phyloP scores from a whole-genome alignment of 2,888 invertebrate species.

The Diaperis boleti region DNA sequence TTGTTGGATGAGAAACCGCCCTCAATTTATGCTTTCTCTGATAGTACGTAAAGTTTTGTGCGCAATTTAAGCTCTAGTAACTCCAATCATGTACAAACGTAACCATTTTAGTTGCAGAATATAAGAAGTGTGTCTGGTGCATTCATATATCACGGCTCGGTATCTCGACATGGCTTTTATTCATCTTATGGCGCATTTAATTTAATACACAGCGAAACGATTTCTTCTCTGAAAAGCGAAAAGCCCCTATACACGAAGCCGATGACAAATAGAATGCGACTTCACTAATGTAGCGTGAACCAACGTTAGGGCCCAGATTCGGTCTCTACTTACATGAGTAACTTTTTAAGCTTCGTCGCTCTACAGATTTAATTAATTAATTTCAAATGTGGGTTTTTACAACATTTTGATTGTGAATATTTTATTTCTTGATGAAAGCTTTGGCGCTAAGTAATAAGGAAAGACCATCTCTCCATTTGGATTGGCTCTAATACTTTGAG shows the following conservation, averaged over 20 bases:
- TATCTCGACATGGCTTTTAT: slow-evolving; percentile 19
- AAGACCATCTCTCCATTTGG: slow-evolving; percentile 8
- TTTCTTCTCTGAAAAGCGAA: slow-evolving; percentile 25
- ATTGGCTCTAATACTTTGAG: neutral
- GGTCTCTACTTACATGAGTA: slow-evolving; percentile 14
- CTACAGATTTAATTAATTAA: slow-evolving; percentile 21
- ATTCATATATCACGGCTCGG: neutral
- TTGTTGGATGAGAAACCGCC: slow-evolving; percentile 8
- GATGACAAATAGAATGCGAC: slow-evolving; percentile 50
- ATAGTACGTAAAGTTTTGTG: slow-evolving; percentile 5
- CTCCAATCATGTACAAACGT: too few relatives aligned
- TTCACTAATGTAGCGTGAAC: slow-evolving; percentile 50
- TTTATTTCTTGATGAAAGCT: slow-evolving; percentile 26
- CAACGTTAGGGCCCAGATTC: slow-evolving; percentile 47
- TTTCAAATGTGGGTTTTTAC: slow-evolving; percentile 3
- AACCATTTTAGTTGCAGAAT: neutral
- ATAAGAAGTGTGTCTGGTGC: neutral
- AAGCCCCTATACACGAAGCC: slow-evolving; percentile 36
- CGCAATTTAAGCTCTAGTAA: neutral
- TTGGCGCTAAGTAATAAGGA: neutral
- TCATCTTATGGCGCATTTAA: slow-evolving; percentile 35
- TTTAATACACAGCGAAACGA: slow-evolving; percentile 34
- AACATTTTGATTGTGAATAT: slow-evolving; percentile 18
- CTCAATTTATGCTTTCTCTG: slow-evolving; percentile 2
- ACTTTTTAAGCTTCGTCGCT: slow-evolving; percentile 12